Base-by-base conservation (phyloP, 2,113 vertebrate species). In the Donacobius atricapilla region DNA sequence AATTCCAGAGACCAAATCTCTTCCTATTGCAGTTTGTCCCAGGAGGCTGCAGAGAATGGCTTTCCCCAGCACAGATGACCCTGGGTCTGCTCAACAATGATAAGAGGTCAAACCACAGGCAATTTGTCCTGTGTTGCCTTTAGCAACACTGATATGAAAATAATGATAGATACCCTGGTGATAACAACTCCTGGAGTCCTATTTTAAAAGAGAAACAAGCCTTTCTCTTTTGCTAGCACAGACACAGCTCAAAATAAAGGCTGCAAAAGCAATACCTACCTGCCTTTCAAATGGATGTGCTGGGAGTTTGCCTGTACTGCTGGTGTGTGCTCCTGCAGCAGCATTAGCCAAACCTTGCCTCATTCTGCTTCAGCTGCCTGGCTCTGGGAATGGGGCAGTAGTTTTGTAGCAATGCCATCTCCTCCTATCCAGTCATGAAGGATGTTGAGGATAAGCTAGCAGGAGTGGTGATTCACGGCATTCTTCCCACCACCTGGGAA, bases 1-100 rank as follows among this genome's bases (percentile, higher is more conserved):
- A 96, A 87, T 94, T 95, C 83, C 68, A 92, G 71, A 90, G 54
- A 71, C 19, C 18, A 85, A 80, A 94, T 80, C 71, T 80, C 70
- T 90, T 88, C 50, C 88, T 80, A 50, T 37, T 83, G 63, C 58
- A 80, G 48, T 0, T 0, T 22, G 33, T 80, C 88, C 83, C 86
- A 61, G 58, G 63, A 80, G 76, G 64, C 71, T 80, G 45, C 8
- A 1, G 48, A 80, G 58, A 90, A 85, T 58, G 58, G 85, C 58
- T 89, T 91, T 89, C 69, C 61, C 35, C 37, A 47, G 83, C 39
- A 92, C 77, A 75, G 83, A 83, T 84, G 77, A 89, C 72, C 64
- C 60, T 40, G 72, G 28, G 11, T 71, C 80, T 89, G 89, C n/a
- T 83, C 28, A 78, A 88, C 48, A 89, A 44, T 5, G 35, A 48